Conservation (phyloP, 2,888 invertebrate genomes). For the Yponomeuta plumbellus region DNA sequence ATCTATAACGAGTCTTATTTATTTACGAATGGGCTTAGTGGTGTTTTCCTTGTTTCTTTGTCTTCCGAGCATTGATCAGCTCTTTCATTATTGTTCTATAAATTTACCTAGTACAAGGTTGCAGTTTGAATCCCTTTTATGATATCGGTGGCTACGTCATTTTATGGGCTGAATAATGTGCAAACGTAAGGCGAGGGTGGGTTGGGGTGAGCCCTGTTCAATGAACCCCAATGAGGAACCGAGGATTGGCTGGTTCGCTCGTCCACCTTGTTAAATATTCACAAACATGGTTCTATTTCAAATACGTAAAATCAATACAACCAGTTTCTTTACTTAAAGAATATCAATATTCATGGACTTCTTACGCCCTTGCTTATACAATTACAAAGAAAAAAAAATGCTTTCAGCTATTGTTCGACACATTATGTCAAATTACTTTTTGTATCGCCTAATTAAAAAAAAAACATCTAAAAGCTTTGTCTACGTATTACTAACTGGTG, state of each 20-base stretch:
- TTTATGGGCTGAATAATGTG: constrained; percentile 27
- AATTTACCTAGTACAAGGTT: neutral
- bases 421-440: neutral
- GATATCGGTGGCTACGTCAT: constrained; percentile 22
- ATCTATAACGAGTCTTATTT: constrained; percentile 51
- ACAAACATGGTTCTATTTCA: neutral
- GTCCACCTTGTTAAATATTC: constrained; percentile 6
- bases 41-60: constrained; percentile 29
- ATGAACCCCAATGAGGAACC: constrained; percentile 24
- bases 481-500: neutral
- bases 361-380: too few species aligned
- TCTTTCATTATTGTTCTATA: constrained; percentile 19
- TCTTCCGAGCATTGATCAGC: constrained; percentile 11
- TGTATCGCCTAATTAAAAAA: neutral
- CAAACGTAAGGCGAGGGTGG: constrained; percentile 24
- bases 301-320: neutral
- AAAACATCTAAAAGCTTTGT: neutral
- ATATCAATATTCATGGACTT: neutral
- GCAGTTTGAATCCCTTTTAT: constrained; percentile 20
- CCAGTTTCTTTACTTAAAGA: neutral
- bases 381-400: too few species aligned
- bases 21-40: constrained; percentile 58
- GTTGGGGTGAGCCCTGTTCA: constrained; percentile 24
- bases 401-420: too few species aligned
- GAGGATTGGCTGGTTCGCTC: neutral